Base-by-base conservation (phyloP, 1,140 invertebrate species). In the Drosophila athabasca region DNA sequence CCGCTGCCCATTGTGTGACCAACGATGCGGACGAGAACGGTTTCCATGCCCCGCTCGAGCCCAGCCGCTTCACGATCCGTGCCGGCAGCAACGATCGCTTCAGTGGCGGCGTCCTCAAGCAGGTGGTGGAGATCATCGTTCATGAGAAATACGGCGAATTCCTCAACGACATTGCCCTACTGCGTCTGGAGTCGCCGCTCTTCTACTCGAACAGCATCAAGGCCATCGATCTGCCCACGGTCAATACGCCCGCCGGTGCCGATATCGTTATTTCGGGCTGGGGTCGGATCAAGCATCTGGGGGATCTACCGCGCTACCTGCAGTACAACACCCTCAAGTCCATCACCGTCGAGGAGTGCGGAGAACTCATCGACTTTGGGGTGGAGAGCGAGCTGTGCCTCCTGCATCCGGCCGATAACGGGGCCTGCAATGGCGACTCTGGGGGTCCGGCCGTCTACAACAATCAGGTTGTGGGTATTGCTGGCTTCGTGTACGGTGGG, bases 1-100 rank as follows among this genome's bases (percentile, higher is more conserved):
- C 94, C 0, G 94, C 94, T 2, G 94, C 93, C 39, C 94, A 94
- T 62, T 95, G 94, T 58, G 80, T 90, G 5, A 62, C 60, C 19
- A 59, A 49, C 4, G 0, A 13, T 35, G 31, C 8, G 3, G 39
- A 76, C 29, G 44, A 11, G 1, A 60, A 57, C 3, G 55, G 64
- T 0, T 9, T n/a, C 0, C 9, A 52, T 8, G 15, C 57, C 1
- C 9, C 68, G 1, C 58, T 70, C 35, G 48, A 62, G 0, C 39
- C 79, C 0, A 60, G 50, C 0, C 44, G 49, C 0, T 58, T 80
- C 1, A 71, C 43, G 24, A 50, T 90, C 6, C 89, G 84, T 0
- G 73, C 81, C 8, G 89, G 88, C 13, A 53, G 39, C 44, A 76
- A 67, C 11, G 69, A 90, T 62, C 80, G 83, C 0, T 68, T 85